Conservation (phyloP, 2,113 vertebrate genomes). For the Patagioenas fasciata region DNA sequence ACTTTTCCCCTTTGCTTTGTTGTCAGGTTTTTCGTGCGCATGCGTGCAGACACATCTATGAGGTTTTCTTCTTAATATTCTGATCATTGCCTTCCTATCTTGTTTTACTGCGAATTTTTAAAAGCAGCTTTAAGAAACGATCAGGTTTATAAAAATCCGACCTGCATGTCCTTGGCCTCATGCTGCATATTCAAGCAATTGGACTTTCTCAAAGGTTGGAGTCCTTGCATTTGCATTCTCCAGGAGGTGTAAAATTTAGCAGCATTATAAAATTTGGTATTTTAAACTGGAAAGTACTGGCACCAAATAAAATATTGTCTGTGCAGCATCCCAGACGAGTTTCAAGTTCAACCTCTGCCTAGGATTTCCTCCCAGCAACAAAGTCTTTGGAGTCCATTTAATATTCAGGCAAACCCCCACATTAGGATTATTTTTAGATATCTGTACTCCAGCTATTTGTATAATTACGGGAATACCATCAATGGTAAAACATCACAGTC, state of each 20-base stretch:
- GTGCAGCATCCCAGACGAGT: not conserved
- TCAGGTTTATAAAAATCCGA: not conserved
- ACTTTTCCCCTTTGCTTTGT: not conserved
- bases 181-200: not conserved
- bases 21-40: not conserved
- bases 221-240: not conserved
- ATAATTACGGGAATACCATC: not conserved
- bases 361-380: not conserved
- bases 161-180: not conserved
- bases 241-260: not conserved
- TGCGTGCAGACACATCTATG: not conserved
- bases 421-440: not conserved
- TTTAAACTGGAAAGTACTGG: not conserved
- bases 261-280: not conserved
- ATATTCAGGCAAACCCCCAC: not conserved
- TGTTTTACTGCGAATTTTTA: not conserved
- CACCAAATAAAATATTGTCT: not conserved
- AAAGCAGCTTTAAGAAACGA: not conserved
- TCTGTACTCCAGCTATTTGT: not conserved
- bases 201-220: not conserved
- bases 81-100: not conserved
- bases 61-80: not conserved
- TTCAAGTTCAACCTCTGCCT: not conserved
- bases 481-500: not conserved
- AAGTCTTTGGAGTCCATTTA: not conserved